Evolutionary conservation across 2,797 vertebrate genomes (phyloP).

Genomic region (Alfaro cultratus): DNA sequence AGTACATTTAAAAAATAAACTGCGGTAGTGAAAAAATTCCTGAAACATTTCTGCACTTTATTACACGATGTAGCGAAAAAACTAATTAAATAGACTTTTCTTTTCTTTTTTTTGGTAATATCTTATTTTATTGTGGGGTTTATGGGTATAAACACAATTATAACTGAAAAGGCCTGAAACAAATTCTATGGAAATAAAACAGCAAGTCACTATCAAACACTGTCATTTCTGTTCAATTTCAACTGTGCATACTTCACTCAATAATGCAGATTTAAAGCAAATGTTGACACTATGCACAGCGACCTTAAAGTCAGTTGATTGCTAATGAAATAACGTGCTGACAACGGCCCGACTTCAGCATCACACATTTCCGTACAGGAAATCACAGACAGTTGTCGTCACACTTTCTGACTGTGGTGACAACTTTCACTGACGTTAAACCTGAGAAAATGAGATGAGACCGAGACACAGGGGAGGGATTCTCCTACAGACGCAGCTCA

Average conservation of each 20-base stretch:
- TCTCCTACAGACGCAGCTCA: conserved; percentile 25
- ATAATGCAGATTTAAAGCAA: background rate
- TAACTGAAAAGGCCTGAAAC: background rate
- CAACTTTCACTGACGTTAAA: conserved; percentile 59
- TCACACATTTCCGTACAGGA: conserved; percentile 56
- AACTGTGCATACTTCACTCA: background rate
- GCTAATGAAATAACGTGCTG: conserved; percentile 39
- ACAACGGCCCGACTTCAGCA: conserved; percentile 44
- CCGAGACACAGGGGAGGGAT: conserved; percentile 38
- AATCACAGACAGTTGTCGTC: conserved; percentile 69
- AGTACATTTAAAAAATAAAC: background rate
- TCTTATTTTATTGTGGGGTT: background rate
- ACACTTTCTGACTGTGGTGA: conserved; percentile 59
- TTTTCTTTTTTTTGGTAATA: background rate
- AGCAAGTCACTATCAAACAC: background rate
- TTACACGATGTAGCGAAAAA: background rate
- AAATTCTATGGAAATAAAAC: background rate
- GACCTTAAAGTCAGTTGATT: conserved; percentile 13
- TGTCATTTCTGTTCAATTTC: background rate
- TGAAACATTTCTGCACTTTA: background rate
- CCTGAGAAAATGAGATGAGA: conserved; percentile 51
- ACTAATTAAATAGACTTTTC: background rate
- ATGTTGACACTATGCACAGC: background rate
- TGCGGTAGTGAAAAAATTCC: background rate
- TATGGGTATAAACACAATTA: background rate